Base-by-base conservation (phyloP, 2,113 vertebrate species). In the Balaenoptera acutorostrata region DNA sequence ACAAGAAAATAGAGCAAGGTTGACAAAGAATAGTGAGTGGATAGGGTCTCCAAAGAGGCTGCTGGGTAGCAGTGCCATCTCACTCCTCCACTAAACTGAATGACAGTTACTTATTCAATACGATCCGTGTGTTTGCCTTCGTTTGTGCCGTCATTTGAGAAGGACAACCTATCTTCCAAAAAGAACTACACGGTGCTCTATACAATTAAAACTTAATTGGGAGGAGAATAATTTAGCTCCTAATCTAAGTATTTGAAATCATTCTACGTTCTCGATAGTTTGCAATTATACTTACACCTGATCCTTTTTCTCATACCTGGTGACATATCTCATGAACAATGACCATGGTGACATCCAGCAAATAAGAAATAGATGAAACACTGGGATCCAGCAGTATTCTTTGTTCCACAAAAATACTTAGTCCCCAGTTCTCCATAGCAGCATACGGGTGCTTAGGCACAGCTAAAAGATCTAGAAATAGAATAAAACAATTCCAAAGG, bases 361-460 rank as follows among this genome's bases (percentile, higher is more conserved):
- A 98, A 98, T 99, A 99, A 90, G 99, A 99, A 98, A 99, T 99
- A 97, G 99, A 99, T 92, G 99, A 99, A 97, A 99, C 98, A 96
- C 99, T 99, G 90, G 99, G 99, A 98, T 99, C 99, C 98, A 99
- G 99, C 64, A 99, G 98, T 98, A 99, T 99, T 98, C 99, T 99
- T 98, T 99, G 99, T 93, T 99, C 99, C 98, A 99, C 99, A 95
- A 99, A 99, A 96, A 99, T 99, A 98, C 99, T 99, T 96, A 99
- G 98, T 96, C 99, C 99, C 99, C 99, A 99, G 98, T 99, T 99
- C 98, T 99, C 99, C 99, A 99, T 99, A 91, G 99, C 99, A 97
- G 99, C 99, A 91, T 99, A 99, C 0, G 99, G 99, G 97, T 99
- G 99, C 96, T 99, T 99, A 97, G 99, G 99, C 95, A 99, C 99